Conservation (phyloP, 2,113 vertebrate genomes). For the Clinocottus analis region DNA sequence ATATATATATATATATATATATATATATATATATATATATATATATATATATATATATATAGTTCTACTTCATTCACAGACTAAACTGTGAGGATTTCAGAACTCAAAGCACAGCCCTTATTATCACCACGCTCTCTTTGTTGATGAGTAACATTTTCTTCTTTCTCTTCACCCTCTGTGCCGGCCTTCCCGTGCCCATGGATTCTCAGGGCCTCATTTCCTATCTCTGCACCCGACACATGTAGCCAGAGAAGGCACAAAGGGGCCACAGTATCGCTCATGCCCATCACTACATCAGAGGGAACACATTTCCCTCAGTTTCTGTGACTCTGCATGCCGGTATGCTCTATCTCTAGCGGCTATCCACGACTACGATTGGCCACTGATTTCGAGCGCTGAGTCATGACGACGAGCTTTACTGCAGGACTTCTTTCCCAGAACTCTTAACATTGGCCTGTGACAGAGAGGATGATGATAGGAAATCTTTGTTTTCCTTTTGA, state of each 20-base stretch:
- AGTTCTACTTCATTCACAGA: slow-evolving; percentile 12
- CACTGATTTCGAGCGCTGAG: slow-evolving; percentile 33
- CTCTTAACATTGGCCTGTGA: slow-evolving; percentile 42
- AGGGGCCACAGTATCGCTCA: slow-evolving; percentile 56
- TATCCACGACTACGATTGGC: slow-evolving; percentile 19
- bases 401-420: slow-evolving; percentile 40
- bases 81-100: slow-evolving; percentile 12
- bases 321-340: slow-evolving; percentile 30
- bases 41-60: too few species aligned
- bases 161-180: slow-evolving; percentile 38
- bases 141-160: slow-evolving; percentile 41
- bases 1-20: too few species aligned
- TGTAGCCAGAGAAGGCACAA: slow-evolving; percentile 50
- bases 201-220: slow-evolving; percentile 56
- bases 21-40: too few species aligned
- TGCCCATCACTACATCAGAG: slow-evolving; percentile 25
- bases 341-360: neutral
- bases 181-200: slow-evolving; percentile 36
- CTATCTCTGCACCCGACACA: slow-evolving; percentile 52
- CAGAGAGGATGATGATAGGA: slow-evolving; percentile 64
- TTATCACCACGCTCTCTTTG: slow-evolving; percentile 26
- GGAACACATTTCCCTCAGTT: slow-evolving; percentile 32
- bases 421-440: slow-evolving; percentile 65
- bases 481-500: slow-evolving; percentile 77
- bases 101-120: slow-evolving; percentile 38